Base-by-base conservation (phyloP, 2,113 vertebrate genomes). In the Gopherus flavomarginatus region DNA sequence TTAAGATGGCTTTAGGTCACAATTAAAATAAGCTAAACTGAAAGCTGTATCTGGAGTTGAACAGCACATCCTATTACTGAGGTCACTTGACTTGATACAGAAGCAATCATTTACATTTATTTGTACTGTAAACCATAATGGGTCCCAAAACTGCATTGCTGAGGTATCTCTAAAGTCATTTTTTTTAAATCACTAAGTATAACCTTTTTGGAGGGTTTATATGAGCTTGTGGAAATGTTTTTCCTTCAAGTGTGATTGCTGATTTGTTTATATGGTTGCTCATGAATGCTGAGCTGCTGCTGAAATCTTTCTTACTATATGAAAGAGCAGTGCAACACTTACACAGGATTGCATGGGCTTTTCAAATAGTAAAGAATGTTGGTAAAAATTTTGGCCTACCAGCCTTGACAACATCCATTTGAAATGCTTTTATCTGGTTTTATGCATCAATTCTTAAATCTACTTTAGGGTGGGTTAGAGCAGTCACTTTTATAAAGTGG, bases 51-150 rank as follows among this genome's bases (percentile, higher is more conserved):
- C 21, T 72, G 17, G n/a, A 38, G 21, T 38, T 19, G 29, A 38
- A 72, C 10, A 22, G n/a, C 8, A 5, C 19, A 72, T 72, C 65
- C 65, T 72, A 38, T 38, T 38, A 10, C 35, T 21, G 65, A 38
- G n/a, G 17, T 72, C 65, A 6, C 26, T 1, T 3, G 44, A 14
- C 21, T 49, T 0, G 31, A 17, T 62, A 44, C 21, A 42, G 57
- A 4, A 26, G 24, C 29, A 19, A 4, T 2, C 2, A 2, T n/a
- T 80, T 11, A 69, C 6, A 57, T 38, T 29, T 42, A 0, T 0
- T 79, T 59, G 27, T 1, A 2, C 8, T 17, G 11, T 38, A 38
- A 72, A n/a, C 35, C 31, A 56, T 31, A 1, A 1, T 72, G 57
- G 17, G 7, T 50, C 80, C 44, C 17, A 11, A 72, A 4, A 12